phyloP scores from a whole-genome alignment of 2,888 invertebrate genomes.

The Clunio marinus region DNA sequence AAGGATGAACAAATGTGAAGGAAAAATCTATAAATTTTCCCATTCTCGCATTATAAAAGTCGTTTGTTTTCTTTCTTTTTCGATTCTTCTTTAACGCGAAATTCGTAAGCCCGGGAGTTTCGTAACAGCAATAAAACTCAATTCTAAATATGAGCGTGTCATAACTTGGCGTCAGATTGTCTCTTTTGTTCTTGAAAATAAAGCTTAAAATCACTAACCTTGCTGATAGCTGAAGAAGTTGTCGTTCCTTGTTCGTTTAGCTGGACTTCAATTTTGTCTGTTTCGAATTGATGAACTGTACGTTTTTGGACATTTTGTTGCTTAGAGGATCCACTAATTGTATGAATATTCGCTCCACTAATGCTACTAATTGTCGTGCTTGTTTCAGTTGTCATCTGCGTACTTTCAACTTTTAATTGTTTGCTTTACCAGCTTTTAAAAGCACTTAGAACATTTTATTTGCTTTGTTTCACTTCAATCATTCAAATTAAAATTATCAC shows the following conservation, averaged over 20 bases:
- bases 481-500: neutral
- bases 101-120: neutral
- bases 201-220: neutral
- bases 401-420: too few relatives aligned
- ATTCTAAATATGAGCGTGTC: too few relatives aligned
- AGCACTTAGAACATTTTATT: neutral
- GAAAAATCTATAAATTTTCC: slow-evolving; percentile 34
- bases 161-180: neutral
- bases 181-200: neutral
- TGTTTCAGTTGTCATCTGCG: slow-evolving; percentile 35
- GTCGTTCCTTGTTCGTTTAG: neutral
- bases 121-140: too few relatives aligned
- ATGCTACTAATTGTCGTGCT: slow-evolving; percentile 32
- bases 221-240: slow-evolving; percentile 10
- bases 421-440: too few relatives aligned
- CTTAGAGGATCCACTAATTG: neutral
- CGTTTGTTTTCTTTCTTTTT: slow-evolving; percentile 15
- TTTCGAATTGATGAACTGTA: slow-evolving; percentile 19
- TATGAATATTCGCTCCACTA: slow-evolving; percentile 28
- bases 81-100: neutral
- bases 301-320: slow-evolving; percentile 18
- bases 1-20: slow-evolving; percentile 4
- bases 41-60: neutral
- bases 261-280: slow-evolving; percentile 32
- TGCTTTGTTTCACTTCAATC: neutral